A percentile compares a stretch with the other conserved stretches of the same genome.
Evolutionary conservation across 2,888 invertebrate species (phyloP).

Genomic region (Nemapogon koenigi): DNA sequence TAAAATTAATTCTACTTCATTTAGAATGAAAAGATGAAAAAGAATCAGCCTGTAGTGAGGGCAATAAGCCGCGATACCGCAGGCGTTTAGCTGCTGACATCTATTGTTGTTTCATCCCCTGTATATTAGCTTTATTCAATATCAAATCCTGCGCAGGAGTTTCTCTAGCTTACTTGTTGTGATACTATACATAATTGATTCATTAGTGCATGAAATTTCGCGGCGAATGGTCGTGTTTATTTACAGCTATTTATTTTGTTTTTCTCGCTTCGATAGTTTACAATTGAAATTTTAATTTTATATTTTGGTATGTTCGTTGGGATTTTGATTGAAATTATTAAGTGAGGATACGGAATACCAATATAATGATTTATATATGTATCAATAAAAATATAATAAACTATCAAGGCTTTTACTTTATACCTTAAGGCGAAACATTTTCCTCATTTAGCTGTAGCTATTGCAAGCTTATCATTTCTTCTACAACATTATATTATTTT

Average conservation of each 20-base stretch:
- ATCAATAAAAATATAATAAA: too few relatives aligned
- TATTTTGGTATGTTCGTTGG: too few relatives aligned
- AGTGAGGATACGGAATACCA: too few relatives aligned
- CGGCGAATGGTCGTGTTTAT: too few relatives aligned
- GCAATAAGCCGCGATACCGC: conserved; percentile 46
- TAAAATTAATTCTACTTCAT: background rate
- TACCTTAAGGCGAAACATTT: too few relatives aligned
- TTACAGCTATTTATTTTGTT: conserved; percentile 26
- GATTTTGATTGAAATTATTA: too few relatives aligned
- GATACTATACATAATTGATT: conserved; percentile 47
- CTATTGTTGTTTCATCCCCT: conserved; percentile 34
- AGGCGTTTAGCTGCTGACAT: conserved; percentile 54
- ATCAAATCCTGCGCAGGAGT: conserved; percentile 30
- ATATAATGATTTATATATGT: too few relatives aligned
- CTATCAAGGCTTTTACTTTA: too few relatives aligned
- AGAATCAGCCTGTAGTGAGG: conserved; percentile 25
- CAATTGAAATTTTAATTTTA: too few relatives aligned
- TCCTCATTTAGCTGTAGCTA: too few relatives aligned
- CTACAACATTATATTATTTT: too few relatives aligned
- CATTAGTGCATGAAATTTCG: conserved; percentile 53
- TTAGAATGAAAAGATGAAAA: conserved; percentile 2
- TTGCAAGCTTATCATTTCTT: too few relatives aligned
- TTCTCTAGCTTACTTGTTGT: conserved; percentile 27
- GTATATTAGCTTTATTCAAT: conserved; percentile 23
- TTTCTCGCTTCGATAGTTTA: conserved; percentile 30